Evolutionary conservation across 2,113 vertebrate species (phyloP).

Genomic region (Cettia cetti): DNA sequence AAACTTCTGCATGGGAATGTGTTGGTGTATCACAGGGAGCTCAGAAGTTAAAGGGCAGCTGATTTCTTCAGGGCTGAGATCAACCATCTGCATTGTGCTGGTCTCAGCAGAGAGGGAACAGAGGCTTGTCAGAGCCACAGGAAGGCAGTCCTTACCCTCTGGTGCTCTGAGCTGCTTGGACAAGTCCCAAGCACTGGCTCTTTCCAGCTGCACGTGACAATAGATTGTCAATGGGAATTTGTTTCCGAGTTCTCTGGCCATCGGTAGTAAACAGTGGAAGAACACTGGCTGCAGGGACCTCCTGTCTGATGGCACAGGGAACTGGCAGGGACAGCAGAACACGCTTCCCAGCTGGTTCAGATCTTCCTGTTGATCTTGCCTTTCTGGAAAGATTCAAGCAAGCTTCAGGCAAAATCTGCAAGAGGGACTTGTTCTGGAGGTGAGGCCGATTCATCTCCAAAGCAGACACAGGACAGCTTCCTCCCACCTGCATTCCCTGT

Average conservation of each 20-base stretch:
- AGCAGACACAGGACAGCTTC: not conserved
- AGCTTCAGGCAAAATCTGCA: not conserved
- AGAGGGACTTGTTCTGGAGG: not conserved
- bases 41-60: slow-evolving; percentile 3
- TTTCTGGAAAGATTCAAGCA: slow-evolving; percentile 30
- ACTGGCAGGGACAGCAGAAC: slow-evolving; percentile 21
- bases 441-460: not conserved
- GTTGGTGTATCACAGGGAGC: not conserved
- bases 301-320: not conserved
- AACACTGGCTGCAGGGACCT: not conserved
- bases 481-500: not conserved
- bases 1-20: not conserved
- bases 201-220: slow-evolving; percentile 50
- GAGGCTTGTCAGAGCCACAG: slow-evolving; percentile 7
- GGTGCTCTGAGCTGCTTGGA: slow-evolving; percentile 50
- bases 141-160: slow-evolving; percentile 29
- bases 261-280: not conserved
- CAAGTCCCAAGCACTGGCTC: slow-evolving; percentile 29
- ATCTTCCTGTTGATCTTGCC: slow-evolving; percentile 45
- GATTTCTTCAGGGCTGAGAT: slow-evolving; percentile 8
- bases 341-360: not conserved
- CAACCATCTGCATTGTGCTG: not conserved
- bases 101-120: slow-evolving; percentile 1
- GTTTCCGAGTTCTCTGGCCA: slow-evolving; percentile 11
- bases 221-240: slow-evolving; percentile 22